These are phyloP conservation scores for Cyanoliseus patagonus DNA, from an alignment of 2,113 vertebrate species.

Conservation along the genomic window DNA sequence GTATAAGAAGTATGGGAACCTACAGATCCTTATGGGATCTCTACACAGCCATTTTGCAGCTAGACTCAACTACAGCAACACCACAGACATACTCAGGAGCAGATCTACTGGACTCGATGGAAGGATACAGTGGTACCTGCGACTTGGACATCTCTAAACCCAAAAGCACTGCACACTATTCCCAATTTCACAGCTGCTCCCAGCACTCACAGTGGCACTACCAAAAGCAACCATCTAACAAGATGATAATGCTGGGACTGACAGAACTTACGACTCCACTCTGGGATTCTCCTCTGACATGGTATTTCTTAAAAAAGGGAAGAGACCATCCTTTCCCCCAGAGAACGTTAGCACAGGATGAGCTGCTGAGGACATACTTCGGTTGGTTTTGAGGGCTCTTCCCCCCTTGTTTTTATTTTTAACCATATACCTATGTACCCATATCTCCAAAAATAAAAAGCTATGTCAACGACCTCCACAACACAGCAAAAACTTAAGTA, in stretches of 20 bases:
- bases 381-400: neutral
- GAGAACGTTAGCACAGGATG: neutral
- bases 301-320: neutral
- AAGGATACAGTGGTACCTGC: accelerated
- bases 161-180: neutral
- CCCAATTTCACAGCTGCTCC: neutral
- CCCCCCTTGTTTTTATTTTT: neutral
- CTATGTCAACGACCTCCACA: neutral
- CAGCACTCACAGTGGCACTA: neutral
- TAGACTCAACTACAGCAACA: neutral
- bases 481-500: neutral
- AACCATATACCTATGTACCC: neutral
- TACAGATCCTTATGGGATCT: neutral
- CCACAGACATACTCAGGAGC: neutral
- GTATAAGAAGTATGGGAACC: neutral
- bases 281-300: neutral
- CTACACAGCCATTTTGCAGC: neutral
- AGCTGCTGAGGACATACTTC: neutral
- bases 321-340: neutral
- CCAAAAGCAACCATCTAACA: neutral
- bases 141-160: neutral
- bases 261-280: neutral
- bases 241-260: neutral
- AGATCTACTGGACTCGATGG: neutral
- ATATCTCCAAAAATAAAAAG: neutral